Evolutionary conservation across 2,888 invertebrate species (phyloP), one percentile per base, ranked within the genome.

Genomic region (Trissolcus brochymenae): DNA sequence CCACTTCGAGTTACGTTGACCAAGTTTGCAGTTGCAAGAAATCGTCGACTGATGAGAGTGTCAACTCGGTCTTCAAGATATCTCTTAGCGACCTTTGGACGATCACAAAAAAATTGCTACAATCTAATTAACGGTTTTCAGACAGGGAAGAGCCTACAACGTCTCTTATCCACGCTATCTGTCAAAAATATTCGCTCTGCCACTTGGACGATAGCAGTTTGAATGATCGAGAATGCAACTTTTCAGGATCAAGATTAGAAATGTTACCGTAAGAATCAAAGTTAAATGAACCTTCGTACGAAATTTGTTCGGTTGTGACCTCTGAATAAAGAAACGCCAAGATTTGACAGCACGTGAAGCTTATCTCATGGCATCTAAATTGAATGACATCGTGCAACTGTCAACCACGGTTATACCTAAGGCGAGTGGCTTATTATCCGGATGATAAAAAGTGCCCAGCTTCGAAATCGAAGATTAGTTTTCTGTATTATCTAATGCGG

Each of bases 101-200:
- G 21, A 9, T 4, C 16, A 43, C 53, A 41, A 66, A 76, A 76
- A 71, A 46, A 19, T 62, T 49, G 66, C 59, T 76, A 66, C 60
- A 67, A 76, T 72, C 76, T 76, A 76, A 71, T 76, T 76, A 76
- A 76, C 62, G 67, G 57, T 65, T 67, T 71, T 76, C 62, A 71
- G 57, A 76, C 66, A 9, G 25, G 25, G 9, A 25, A 25, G 4
- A 25, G n/a, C 9, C 50, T 71, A 76, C 71, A 76, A 71, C 17
- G 66, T 76, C 76, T 75, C 60, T 67, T 51, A 25, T 61, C 40
- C 49, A 4, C 43, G 43, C 3, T 35, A 35, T 35, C 35, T 35
- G 35, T 35, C 35, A 35, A 35, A 35, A 9, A 35, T 9, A 35
- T 9, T 35, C 35, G 35, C 35, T 25, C 25, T 25, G 25, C 4